Base-by-base conservation (phyloP, 2,797 vertebrate species). In the Acanthopagrus latus region DNA sequence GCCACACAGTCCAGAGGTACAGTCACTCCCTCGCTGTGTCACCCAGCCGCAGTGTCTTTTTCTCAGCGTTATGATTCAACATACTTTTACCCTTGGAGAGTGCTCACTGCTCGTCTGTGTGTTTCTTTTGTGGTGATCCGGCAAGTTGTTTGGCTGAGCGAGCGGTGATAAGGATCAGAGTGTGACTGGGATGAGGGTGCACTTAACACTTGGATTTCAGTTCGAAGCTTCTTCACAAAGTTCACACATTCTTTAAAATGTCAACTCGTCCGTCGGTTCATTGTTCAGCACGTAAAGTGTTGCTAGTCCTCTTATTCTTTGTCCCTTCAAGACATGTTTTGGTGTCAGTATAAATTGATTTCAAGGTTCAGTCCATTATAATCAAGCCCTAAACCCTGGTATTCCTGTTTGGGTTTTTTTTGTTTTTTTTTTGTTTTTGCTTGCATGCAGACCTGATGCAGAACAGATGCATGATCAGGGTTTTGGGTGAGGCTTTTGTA, bases 1-100 rank as follows among this genome's bases (percentile, higher is more conserved):
- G 50, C 85, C 84, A 91, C 81, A 87, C 81, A 87, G 91, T 94
- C 91, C 91, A 92, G 90, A 92, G 90, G 90, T 93, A 86, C 86
- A 92, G 84, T 88, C 84, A 81, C 72, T 89, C 80, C 88, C 70
- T 86, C 6, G 2, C 65, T 76, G 71, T 78, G 82, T 88, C 84
- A 80, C 69, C 66, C 41, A 78, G 68, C 64, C 59, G 43, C 74
- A 71, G 77, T 83, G 70, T 85, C 68, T 74, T 66, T 76, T 33
- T 64, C 47, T 57, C 29, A 5, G 6, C 44, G 5, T 70, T 70
- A 80, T 65, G 75, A 78, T 73, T 82, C 71, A 66, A 44, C 64
- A 29, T 46, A 59, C 55, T 74, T 71, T 71, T 46, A 51, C 84
- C 62, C 56, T 75, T 51, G 41, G 14, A 70, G 64, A 70, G 64